phyloP scores from a whole-genome alignment of 2,888 invertebrate species.

The Drosophila prolongata region DNA sequence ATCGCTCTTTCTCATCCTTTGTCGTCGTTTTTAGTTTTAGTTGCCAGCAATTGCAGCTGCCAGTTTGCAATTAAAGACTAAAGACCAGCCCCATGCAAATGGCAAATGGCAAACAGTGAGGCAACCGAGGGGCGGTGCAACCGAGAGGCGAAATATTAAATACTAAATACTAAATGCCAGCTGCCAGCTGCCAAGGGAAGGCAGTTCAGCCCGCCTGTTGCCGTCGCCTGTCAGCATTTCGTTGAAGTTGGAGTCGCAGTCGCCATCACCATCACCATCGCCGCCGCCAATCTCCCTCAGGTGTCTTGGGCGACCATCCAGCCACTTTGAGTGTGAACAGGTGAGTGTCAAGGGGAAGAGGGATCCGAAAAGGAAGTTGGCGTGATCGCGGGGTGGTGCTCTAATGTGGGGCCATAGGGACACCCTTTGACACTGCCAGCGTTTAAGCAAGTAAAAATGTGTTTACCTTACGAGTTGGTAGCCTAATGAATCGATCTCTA shows the following conservation, averaged over 20 bases:
- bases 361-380: background rate
- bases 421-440: background rate
- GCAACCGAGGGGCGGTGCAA: background rate
- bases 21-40: conserved; percentile 45
- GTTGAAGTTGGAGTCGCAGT: conserved; percentile 4
- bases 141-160: conserved; percentile 24
- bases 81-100: conserved; percentile 24
- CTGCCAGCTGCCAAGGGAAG: background rate
- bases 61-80: conserved; percentile 48
- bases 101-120: conserved; percentile 5
- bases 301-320: conserved; percentile 20
- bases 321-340: conserved; percentile 42
- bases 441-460: too few relatives aligned
- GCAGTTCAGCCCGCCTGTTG: conserved; percentile 32
- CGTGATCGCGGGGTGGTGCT: conserved; percentile 1
- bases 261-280: background rate
- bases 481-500: too few relatives aligned
- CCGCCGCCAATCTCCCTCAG: conserved; percentile 10
- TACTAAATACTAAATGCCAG: conserved; percentile 29
- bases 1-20: conserved; percentile 10
- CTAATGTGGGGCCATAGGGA: too few relatives aligned
- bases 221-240: conserved; percentile 22
- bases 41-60: conserved; percentile 28
- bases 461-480: too few relatives aligned
- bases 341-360: conserved; percentile 31